Evolutionary conservation across 2,797 vertebrate species (phyloP), one percentile per base, ranked within the genome.

Genomic region (Lacerta bilineata): DNA sequence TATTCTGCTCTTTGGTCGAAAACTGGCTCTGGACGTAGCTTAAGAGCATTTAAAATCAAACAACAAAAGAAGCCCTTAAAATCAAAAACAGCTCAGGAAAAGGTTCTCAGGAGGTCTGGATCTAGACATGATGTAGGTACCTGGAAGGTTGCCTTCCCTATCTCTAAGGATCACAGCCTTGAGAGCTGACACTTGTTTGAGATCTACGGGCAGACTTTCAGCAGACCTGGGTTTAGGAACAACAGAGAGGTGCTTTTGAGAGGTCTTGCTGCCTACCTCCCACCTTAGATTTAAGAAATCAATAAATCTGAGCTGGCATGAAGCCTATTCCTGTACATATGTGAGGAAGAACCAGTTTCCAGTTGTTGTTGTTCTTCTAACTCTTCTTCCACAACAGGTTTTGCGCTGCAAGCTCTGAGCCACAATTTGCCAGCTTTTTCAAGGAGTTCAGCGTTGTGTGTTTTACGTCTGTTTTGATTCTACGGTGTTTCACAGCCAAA

Each of bases 401-500:
- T 84, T 27, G 72, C n/a, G 27, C 11, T 33, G 66, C 29, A 72
- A 89, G 36, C 39, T 33, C 43, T 8, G n/a, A 36, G 18, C 41
- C 5, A 29, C 41, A 36, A 41, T 41, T 33, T 8, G 4, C 8
- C 43, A 71, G 3, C 11, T 64, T 64, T 29, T 50, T 80, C 79
- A 59, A 80, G 33, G 36, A 50, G 18, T 33, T 64, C 11, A 11
- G 33, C 9, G 17, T 84, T 41, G 36, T 10, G 59, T 80, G 29
- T 79, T 86, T 74, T 83, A 11, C 43, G 36, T 46, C 2, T 78
- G 23, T 27, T 43, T 27, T 41, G 2, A 83, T 61, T 85, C 68
- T 3, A 74, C 1, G 50, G 5, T 18, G n/a, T 29, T 18, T 11
- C 81, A 75, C 27, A 85, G 68, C 1, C 83, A 85, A 92, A 91